Percentiles rank a stretch among this genome's conserved stretches.
Conservation (phyloP, 2,797 vertebrate genomes). For the Tenualosa thibaudeaui region DNA sequence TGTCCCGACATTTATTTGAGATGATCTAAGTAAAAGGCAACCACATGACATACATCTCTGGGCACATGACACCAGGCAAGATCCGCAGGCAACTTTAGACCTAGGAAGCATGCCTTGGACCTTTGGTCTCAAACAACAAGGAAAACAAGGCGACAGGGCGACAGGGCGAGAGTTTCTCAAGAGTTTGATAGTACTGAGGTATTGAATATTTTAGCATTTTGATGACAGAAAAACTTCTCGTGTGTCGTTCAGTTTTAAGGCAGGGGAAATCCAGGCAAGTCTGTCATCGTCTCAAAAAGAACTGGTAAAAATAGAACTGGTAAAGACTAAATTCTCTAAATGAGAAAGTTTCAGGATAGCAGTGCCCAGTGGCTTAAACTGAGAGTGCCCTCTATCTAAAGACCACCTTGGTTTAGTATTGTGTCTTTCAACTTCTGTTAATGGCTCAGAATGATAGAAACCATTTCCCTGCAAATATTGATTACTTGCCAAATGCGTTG, state of each 20-base stretch:
- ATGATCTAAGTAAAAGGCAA: neutral
- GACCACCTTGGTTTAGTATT: neutral
- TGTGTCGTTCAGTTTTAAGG: neutral
- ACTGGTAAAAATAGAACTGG: neutral
- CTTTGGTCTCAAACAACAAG: neutral
- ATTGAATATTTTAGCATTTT: neutral
- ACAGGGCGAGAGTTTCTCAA: neutral
- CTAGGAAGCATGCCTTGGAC: neutral
- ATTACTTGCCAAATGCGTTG: neutral
- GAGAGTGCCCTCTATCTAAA: neutral
- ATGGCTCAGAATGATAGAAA: neutral
- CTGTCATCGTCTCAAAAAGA: neutral
- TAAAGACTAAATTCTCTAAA: too few relatives aligned
- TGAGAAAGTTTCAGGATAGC: neutral
- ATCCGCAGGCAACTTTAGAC: neutral
- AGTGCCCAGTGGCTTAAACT: neutral
- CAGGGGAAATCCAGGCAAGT: neutral
- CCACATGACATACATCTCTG: conserved; percentile 16
- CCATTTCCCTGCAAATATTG: neutral
- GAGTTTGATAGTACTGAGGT: neutral
- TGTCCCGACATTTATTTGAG: conserved; percentile 6
- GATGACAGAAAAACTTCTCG: neutral
- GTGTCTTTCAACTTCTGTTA: neutral
- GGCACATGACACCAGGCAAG: conserved; percentile 3
- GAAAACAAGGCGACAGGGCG: conserved; percentile 1